A percentile compares a stretch with the other conserved stretches of the same genome.
These are phyloP conservation scores for Gyrodactylus bullatarudis DNA, from an alignment of 1,140 invertebrate species.

Conservation along the genomic window DNA sequence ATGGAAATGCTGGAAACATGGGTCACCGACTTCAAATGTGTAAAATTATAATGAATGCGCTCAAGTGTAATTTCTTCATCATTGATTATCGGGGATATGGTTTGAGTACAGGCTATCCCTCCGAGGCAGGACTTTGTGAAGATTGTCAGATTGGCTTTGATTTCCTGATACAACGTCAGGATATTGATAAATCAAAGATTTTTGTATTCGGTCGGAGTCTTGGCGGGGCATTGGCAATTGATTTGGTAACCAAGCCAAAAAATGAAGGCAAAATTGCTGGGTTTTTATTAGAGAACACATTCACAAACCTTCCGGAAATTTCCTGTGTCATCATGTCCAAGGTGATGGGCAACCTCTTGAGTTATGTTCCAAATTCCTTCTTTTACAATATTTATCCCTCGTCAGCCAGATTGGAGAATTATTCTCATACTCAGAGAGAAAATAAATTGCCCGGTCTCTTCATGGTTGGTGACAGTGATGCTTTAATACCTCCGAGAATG, in stretches of 20 bases:
- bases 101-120: slow-evolving; percentile 48
- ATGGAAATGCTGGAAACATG: slow-evolving; percentile 82
- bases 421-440: slow-evolving; percentile 7
- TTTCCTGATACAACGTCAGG: slow-evolving; percentile 38
- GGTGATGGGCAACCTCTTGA: slow-evolving; percentile 28
- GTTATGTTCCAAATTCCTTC: slow-evolving; percentile 6
- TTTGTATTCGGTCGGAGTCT: slow-evolving; percentile 66
- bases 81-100: slow-evolving; percentile 75
- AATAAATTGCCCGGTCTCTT: slow-evolving; percentile 10
- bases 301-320: slow-evolving; percentile 68
- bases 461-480: slow-evolving; percentile 28
- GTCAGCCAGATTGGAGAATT: slow-evolving; percentile 9
- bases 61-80: slow-evolving; percentile 49
- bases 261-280: slow-evolving; percentile 33
- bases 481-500: slow-evolving; percentile 43
- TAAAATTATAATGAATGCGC: slow-evolving; percentile 37
- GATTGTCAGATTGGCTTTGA: slow-evolving; percentile 55
- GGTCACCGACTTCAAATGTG: slow-evolving; percentile 48
- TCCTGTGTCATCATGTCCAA: slow-evolving; percentile 23
- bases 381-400: slow-evolving; percentile 10
- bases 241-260: slow-evolving; percentile 35
- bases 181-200: slow-evolving; percentile 47
- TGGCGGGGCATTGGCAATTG: slow-evolving; percentile 48
- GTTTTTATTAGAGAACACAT: slow-evolving; percentile 63
- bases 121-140: slow-evolving; percentile 40